A percentile compares a stretch with the other conserved stretches of the same genome.
Conservation (phyloP, 2,797 vertebrate genomes). For the Alectoris magna region DNA sequence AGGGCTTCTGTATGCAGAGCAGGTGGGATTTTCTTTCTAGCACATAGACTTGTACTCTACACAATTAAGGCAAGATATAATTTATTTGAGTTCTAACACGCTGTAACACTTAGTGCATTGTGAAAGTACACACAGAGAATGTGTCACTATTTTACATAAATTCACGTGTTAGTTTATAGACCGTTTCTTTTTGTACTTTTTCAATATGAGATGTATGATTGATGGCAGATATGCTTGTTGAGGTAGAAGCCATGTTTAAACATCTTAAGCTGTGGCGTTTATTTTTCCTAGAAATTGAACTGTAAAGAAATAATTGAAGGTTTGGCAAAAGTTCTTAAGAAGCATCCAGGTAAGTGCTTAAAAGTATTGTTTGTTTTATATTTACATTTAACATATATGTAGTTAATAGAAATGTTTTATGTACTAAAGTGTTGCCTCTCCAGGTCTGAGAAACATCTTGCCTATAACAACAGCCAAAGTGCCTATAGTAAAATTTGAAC, state of each 20-base stretch:
- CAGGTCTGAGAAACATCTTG: conserved; percentile 98
- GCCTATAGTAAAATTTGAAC: conserved; percentile 99
- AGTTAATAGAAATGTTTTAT: conserved; percentile 66
- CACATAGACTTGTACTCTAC: not conserved
- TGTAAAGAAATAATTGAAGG: conserved; percentile 99
- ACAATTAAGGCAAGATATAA: accelerated
- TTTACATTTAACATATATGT: not conserved
- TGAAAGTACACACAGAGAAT: not conserved
- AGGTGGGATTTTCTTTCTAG: not conserved
- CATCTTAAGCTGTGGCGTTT: conserved; percentile 16
- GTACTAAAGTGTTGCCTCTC: conserved; percentile 66
- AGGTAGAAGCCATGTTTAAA: not conserved
- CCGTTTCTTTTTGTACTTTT: not conserved
- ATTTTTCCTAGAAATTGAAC: conserved; percentile 91
- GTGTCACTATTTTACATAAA: not conserved
- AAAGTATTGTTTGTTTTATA: not conserved
- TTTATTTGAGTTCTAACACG: not conserved
- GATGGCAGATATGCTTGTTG: not conserved
- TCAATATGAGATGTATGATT: not conserved
- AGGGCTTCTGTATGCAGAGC: not conserved
- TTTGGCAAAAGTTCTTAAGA: conserved; percentile 96
- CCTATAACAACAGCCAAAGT: conserved; percentile 99
- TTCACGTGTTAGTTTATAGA: not conserved
- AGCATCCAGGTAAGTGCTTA: conserved; percentile 89
- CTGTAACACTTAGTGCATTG: not conserved